Evolutionary conservation across 2,113 vertebrate genomes (phyloP), one percentile per base, ranked within the genome.

Genomic region (Setophaga petechia): DNA sequence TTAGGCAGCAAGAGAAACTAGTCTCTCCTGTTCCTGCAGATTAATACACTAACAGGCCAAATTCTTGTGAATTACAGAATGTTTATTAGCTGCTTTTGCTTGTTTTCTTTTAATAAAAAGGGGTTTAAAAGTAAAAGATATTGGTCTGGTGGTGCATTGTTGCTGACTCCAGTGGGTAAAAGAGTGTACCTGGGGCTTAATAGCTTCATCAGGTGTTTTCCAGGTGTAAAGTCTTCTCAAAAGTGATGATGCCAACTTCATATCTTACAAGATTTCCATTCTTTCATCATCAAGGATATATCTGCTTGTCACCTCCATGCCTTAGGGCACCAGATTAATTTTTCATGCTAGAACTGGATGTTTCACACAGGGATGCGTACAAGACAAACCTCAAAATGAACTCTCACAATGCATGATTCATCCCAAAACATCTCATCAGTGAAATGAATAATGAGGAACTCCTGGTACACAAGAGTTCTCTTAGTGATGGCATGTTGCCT

Each of bases 371-470:
- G 8, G 71, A 73, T 90, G 63, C 1, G 0, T 73, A 77, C n/a
- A 96, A 83, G 63, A 49, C 41, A 87, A 76, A 27, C 67, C 54
- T 83, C 61, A 93, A 75, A 77, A 75, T 81, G 73, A 95, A 59
- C 65, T 71, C 76, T 28, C 58, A 54, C n/a, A 80, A n/a, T 23
- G 31, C 5, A 8, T 87, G 85, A 83, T 90, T 85, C 67, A 87
- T 75, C 23, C 44, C 22, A 35, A 79, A 94, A 82, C 23, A 85
- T 93, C 82, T 93, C 37, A 76, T 73, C 85, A 61, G 51, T 49
- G 37, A 90, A 93, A 73, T 75, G 74, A 94, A 79, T 87, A 69
- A 91, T 92, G 85, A 95, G 63, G 66, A 90, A 83, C 49, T 76
- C 65, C 24, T 66, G 75, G 67, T 85, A 90, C 9, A 3, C 85